Conservation (phyloP, 2,888 invertebrate species). For the Lasius platythorax region DNA sequence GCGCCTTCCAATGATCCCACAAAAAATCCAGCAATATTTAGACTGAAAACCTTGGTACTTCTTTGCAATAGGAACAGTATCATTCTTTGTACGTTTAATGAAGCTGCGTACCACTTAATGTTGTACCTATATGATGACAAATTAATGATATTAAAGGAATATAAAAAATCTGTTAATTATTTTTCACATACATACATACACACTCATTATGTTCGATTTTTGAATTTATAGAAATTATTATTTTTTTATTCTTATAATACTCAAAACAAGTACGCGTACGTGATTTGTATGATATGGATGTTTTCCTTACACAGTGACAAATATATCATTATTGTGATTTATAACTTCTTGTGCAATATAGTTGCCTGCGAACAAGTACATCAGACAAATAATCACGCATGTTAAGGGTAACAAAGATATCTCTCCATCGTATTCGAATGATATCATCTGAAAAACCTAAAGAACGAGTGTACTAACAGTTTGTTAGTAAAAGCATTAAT, state of each 20-base stretch:
- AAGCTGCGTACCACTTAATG: neutral
- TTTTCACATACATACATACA: neutral
- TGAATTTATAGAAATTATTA: neutral
- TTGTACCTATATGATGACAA: neutral
- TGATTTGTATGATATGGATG: neutral
- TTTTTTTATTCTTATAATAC: neutral
- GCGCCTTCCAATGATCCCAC: constrained; percentile 9
- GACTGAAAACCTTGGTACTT: neutral
- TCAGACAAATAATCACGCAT: neutral
- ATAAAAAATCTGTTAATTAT: neutral
- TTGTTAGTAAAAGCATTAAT: neutral
- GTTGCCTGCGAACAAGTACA: neutral
- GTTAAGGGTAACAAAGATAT: neutral
- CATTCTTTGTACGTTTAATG: constrained; percentile 8
- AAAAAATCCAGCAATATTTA: constrained; percentile 16
- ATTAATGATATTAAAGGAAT: neutral
- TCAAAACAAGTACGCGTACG: neutral
- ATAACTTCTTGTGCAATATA: neutral
- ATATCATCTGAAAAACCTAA: neutral
- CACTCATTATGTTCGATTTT: neutral
- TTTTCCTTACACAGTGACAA: neutral
- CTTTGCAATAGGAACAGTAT: constrained; percentile 20
- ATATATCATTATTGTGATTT: neutral
- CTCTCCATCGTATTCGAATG: neutral
- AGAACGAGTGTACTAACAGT: no score